Evolutionary conservation across 2,797 vertebrate species (phyloP).

Genomic region (Typhlichthys eigenmanni): DNA sequence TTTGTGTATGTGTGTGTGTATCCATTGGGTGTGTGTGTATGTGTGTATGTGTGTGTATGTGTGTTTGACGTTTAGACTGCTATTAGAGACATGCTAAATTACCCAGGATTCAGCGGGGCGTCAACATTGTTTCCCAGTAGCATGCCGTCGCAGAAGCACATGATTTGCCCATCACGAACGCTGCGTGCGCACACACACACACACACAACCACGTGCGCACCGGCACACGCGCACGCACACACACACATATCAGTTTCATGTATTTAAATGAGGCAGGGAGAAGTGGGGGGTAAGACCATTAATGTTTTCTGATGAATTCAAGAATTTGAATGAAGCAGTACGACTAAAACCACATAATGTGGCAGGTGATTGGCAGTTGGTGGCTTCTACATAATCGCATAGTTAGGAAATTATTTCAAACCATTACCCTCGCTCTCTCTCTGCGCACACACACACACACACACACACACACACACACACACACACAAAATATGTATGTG

Average conservation of each 20-base stretch:
- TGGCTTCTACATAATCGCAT: slow-evolving; percentile 69
- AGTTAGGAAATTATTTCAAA: slow-evolving; percentile 53
- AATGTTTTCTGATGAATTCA: slow-evolving; percentile 80
- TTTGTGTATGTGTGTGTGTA: no score
- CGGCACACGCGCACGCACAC: slow-evolving; percentile 50
- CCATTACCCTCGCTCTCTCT: not conserved
- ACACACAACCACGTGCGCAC: slow-evolving; percentile 38
- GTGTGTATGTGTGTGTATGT: no score
- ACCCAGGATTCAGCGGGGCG: slow-evolving; percentile 59
- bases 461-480: slow-evolving; percentile 2
- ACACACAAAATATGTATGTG: slow-evolving; percentile 6
- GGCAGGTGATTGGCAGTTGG: slow-evolving; percentile 76
- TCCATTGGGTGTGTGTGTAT: no score
- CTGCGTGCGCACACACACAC: slow-evolving; percentile 34
- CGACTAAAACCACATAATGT: slow-evolving; percentile 77
- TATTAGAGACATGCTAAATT: slow-evolving; percentile 52
- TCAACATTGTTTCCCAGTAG: slow-evolving; percentile 55
- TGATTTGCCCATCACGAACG: slow-evolving; percentile 23
- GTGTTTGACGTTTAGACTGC: slow-evolving; percentile 32
- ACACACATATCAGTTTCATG: slow-evolving; percentile 40
- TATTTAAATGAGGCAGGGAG: slow-evolving; percentile 10
- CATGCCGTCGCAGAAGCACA: slow-evolving; percentile 48
- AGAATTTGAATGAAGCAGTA: slow-evolving; percentile 69
- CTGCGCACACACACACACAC: slow-evolving; percentile 20
- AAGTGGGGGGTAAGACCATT: slow-evolving; percentile 22